Evolutionary conservation across 2,888 invertebrate genomes (phyloP).

Genomic region (Amphipyra tragopoginis): DNA sequence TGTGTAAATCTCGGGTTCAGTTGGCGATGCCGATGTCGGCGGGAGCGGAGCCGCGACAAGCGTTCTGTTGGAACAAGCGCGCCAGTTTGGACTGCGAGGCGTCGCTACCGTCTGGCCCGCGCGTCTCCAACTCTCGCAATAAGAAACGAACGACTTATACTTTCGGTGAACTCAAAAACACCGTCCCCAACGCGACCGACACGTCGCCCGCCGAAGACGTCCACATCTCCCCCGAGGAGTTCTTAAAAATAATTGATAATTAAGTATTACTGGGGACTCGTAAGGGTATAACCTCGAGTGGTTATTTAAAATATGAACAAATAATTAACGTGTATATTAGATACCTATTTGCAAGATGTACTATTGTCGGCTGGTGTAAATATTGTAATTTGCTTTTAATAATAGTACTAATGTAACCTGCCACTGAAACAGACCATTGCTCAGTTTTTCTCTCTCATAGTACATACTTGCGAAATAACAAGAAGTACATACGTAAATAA

Average conservation of each 20-base stretch:
- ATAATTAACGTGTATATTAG: conserved; percentile 80
- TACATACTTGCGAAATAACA: conserved; percentile 28
- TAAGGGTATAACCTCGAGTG: conserved; percentile 57
- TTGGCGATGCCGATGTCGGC: conserved; percentile 87
- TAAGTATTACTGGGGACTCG: conserved; percentile 66
- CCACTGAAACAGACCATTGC: conserved; percentile 89
- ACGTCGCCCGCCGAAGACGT: conserved; percentile 68
- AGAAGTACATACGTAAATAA: conserved; percentile 32
- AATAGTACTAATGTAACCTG: conserved; percentile 80
- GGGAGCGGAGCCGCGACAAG: conserved; percentile 81
- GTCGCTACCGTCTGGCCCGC: conserved; percentile 59
- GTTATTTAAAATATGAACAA: conserved; percentile 69
- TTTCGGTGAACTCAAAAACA: conserved; percentile 86
- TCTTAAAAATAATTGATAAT: conserved; percentile 82
- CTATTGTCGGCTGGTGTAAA: conserved; percentile 83
- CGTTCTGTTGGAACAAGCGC: conserved; percentile 80
- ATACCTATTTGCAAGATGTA: conserved; percentile 71
- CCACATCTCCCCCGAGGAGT: conserved; percentile 80
- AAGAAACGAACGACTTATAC: conserved; percentile 76
- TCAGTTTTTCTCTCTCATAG: conserved; percentile 64
- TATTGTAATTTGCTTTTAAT: conserved; percentile 88
- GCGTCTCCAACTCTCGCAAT: conserved; percentile 49
- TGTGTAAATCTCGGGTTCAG: conserved; percentile 77
- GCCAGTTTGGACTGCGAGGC: conserved; percentile 77
- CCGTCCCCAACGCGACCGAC: conserved; percentile 78